Percentiles rank a stretch among this genome's conserved stretches.
Evolutionary conservation across 2,797 vertebrate genomes (phyloP).

Genomic region (Smutsia temminckii): DNA sequence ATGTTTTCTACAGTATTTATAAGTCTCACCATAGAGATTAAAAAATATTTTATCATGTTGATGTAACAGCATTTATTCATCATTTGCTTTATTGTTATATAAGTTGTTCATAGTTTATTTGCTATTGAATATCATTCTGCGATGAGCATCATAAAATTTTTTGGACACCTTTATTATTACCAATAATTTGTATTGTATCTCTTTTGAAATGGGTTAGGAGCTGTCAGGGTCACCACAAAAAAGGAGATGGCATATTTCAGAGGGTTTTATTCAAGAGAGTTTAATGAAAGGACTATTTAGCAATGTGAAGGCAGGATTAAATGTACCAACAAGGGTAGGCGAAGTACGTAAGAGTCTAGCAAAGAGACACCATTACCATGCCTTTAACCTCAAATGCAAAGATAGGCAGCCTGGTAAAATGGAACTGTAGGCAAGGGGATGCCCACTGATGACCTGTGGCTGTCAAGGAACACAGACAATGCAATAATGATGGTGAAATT

Average conservation of each 20-base stretch:
- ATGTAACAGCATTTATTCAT: not conserved
- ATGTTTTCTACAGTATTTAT: not conserved
- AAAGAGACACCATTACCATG: not conserved
- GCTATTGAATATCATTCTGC: not conserved
- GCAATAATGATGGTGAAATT: not conserved
- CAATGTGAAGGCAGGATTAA: not conserved
- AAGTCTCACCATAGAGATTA: not conserved
- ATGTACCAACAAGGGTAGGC: too few relatives aligned
- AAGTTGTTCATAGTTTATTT: not conserved
- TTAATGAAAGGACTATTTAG: not conserved
- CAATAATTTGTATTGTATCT: not conserved
- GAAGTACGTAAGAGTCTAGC: not conserved
- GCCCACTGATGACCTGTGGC: not conserved
- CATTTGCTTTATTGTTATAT: not conserved
- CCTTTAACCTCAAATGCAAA: not conserved
- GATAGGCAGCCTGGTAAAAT: not conserved
- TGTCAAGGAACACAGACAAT: not conserved
- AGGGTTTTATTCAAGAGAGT: not conserved
- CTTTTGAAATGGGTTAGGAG: not conserved
- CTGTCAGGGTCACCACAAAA: not conserved
- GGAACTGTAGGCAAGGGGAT: not conserved
- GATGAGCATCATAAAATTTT: not conserved
- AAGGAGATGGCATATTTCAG: not conserved
- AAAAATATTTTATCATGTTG: constrained; percentile 13
- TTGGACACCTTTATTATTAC: not conserved